phyloP scores from a whole-genome alignment of 2,113 vertebrate genomes.

The Egretta garzetta region DNA sequence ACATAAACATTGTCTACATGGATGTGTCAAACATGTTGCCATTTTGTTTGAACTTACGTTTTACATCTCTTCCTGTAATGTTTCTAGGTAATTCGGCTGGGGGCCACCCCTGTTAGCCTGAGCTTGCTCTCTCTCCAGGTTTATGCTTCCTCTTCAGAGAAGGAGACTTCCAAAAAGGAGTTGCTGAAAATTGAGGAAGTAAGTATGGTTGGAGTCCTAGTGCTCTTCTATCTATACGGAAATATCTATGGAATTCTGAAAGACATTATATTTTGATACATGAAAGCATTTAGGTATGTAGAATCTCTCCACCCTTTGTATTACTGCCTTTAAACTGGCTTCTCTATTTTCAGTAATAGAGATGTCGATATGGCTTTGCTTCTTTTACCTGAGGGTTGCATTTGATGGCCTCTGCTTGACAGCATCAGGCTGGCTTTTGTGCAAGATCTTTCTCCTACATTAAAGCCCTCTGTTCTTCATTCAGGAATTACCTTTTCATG shows the following conservation, averaged over 20 bases:
- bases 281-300: background rate
- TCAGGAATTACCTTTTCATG: background rate
- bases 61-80: background rate
- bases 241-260: background rate
- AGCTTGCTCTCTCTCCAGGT: constrained; percentile 77
- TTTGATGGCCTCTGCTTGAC: background rate
- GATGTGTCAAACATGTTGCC: background rate
- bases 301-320: background rate
- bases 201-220: background rate
- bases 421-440: background rate
- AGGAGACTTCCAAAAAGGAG: constrained; percentile 69
- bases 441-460: background rate
- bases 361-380: background rate
- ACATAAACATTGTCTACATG: background rate
- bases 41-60: background rate
- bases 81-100: constrained; percentile 80
- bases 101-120: constrained; percentile 75
- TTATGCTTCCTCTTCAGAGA: constrained; percentile 80
- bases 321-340: background rate
- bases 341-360: background rate
- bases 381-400: background rate
- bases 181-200: constrained; percentile 85
- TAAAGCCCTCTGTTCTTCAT: background rate
- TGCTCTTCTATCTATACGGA: background rate
- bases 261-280: background rate